Evolutionary conservation across 2,797 vertebrate species (phyloP), one percentile per base, ranked within the genome.

Genomic region (Crocidura indochinensis): DNA sequence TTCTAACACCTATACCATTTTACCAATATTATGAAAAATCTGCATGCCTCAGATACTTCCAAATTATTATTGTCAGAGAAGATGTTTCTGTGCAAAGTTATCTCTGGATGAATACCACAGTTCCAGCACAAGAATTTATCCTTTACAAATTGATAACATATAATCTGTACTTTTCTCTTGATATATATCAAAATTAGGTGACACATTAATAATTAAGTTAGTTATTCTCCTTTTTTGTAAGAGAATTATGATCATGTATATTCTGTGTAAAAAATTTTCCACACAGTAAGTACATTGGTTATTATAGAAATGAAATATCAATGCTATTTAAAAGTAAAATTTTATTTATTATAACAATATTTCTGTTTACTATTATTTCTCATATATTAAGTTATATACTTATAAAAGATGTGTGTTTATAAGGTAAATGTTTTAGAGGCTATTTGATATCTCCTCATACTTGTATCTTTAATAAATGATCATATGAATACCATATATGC

Each of bases 321-420:
- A 9, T 80, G 72, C 11, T 60, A 20, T 49, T 91, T 80, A 76
- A 87, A 87, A 24, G 51, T 89, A 68, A 46, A 94, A 77, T 53
- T 3, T 51, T 1, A 84, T 60, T 76, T 15, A n/a, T 64, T 68
- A 72, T 85, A 69, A 67, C 9, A 26, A 38, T 64, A 6, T 38
- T 31, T 46, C n/a, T 6, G 27, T 81, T 64, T 71, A 17, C 6
- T 65, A 27, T 74, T 46, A 10, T 69, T 80, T 6, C 31, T 78
- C 60, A 12, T 8, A 15, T 14, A 46, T 81, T 81, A 29, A 67
- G 26, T 71, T 73, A 19, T 78, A 26, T 79, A 19, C 86, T 60
- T 20, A 8, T 87, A 68, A 19, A 65, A 51, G 12, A 27, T 53
- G 0, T 75, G 22, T 4, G 1, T 79, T 75, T 83, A 26, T 17